These are phyloP conservation scores for Scrobipalpa atriplicella DNA, from an alignment of 2,888 invertebrate genomes.

Conservation along the genomic window DNA sequence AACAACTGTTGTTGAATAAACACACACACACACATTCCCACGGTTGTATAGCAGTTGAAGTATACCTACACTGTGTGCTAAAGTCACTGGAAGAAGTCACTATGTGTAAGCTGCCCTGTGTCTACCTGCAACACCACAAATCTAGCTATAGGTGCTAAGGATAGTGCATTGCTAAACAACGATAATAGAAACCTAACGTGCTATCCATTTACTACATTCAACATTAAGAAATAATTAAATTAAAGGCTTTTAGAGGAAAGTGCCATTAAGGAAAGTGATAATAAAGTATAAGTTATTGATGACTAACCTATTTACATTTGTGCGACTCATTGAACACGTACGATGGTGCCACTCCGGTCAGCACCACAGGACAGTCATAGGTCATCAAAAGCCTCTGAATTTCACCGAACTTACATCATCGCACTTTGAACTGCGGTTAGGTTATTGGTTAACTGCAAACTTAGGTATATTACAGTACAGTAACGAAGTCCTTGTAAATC, in stretches of 20 bases:
- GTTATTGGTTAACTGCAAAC: background rate
- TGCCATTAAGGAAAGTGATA: background rate
- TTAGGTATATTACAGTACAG: conserved; percentile 2
- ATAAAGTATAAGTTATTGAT: background rate
- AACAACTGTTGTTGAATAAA: conserved; percentile 11
- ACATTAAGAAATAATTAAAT: background rate
- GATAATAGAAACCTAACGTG: background rate
- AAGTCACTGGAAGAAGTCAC: background rate
- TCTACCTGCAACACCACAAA: conserved; percentile 22
- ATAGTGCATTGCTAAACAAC: background rate
- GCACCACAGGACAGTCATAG: conserved; percentile 10
- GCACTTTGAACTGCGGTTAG: conserved; percentile 26
- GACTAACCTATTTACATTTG: conserved; percentile 11
- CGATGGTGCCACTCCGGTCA: background rate
- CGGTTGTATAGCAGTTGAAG: background rate
- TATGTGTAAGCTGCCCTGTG: background rate
- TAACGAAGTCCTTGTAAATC: conserved; percentile 14
- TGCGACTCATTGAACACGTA: conserved; percentile 7
- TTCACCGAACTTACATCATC: conserved; percentile 42
- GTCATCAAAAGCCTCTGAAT: conserved; percentile 19
- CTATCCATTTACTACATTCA: background rate
- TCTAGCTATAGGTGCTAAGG: background rate
- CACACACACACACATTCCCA: conserved; percentile 12
- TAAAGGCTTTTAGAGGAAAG: background rate
- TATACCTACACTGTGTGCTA: conserved; percentile 23